Evolutionary conservation across 1,140 invertebrate genomes (phyloP), one percentile per base, ranked within the genome.

Genomic region (Drosophila lacteicornis): DNA sequence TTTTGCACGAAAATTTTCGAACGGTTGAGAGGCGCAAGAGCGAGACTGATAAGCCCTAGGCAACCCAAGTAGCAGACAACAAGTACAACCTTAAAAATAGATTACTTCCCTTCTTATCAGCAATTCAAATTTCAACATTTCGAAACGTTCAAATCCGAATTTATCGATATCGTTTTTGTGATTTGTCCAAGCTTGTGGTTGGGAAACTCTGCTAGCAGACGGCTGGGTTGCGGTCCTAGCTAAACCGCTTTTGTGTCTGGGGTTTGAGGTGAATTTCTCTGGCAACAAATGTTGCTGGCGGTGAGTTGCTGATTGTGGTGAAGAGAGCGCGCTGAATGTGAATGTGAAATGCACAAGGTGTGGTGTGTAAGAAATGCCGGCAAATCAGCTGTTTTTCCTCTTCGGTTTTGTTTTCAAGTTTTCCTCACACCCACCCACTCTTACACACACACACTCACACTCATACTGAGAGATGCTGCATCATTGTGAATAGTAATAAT

Each of bases 351-450:
- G 46, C 56, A 71, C 33, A 55, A 53, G 68, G 70, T 80, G 66
- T 79, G 85, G 85, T 81, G 85, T 22, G 60, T 76, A 70, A 73
- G 3, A 82, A 78, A 91, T 79, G 87, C 87, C 87, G 87, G 87
- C 75, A 87, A 91, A 91, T 82, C 87, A 91, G 82, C 87, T 91
- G 87, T 73, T 91, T 66, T 61, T n/a, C 57, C 62, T 56, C 57
- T 27, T 50, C 12, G 36, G 46, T 49, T 63, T 65, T 79, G 60
- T 67, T 60, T 62, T 74, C 73, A 65, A 49, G 46, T 65, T 49
- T 70, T 81, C 56, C 15, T 7, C 17, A 45, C 49, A 25, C 22
- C 55, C 66, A 36, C 38, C 62, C 67, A 33, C 33, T 65, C 47
- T 22, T 25, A 30, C 57, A 66, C 62, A 30, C 36, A n/a, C 22